Evolutionary conservation across 2,888 invertebrate species (phyloP), one percentile per base, ranked within the genome.

Genomic region (Drosophila maculinotata): DNA sequence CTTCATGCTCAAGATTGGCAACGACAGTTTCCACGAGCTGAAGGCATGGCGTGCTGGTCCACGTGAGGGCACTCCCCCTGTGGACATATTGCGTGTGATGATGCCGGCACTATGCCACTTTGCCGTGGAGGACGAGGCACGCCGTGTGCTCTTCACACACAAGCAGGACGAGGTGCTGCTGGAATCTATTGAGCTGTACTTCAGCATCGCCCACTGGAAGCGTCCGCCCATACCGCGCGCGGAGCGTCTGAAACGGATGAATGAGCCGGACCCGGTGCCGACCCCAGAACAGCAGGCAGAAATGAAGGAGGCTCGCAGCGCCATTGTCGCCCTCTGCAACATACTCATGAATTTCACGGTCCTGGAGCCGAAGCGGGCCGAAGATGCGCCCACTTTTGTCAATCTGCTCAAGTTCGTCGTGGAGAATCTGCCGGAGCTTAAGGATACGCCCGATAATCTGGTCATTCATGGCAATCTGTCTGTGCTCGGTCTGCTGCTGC

Each of bases 261-360:
- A 94, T 70, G 94, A 95, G 87, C 96, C 96, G 12, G 95, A 95
- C 87, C 95, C 95, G 47, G 95, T 96, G 84, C 91, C 96, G 45
- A 95, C 95, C 45, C 94, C 95, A 0, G 94, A 95, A 88, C 92
- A 96, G 69, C 90, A 96, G 59, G 96, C 96, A 84, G 95, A 96
- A 76, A 96, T 97, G 95, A 95, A 95, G 85, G 96, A 96, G 90
- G 96, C 97, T 0, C 94, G 97, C 63, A 93, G 94, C 2, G 97
- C 97, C 0, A 95, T 98, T 93, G 95, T 96, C 69, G 96, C 97
- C 76, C 94, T 97, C 26, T 98, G 97, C 91, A 97, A 97, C 89
- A 95, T 97, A 60, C 94, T 98, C 74, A 97, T 98, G 96, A 98
- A 98, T 90, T 93, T 98, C 2, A 96, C 97, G 10, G 98, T 98